Conservation (phyloP, 2,797 vertebrate species). For the Falco columbarius region DNA sequence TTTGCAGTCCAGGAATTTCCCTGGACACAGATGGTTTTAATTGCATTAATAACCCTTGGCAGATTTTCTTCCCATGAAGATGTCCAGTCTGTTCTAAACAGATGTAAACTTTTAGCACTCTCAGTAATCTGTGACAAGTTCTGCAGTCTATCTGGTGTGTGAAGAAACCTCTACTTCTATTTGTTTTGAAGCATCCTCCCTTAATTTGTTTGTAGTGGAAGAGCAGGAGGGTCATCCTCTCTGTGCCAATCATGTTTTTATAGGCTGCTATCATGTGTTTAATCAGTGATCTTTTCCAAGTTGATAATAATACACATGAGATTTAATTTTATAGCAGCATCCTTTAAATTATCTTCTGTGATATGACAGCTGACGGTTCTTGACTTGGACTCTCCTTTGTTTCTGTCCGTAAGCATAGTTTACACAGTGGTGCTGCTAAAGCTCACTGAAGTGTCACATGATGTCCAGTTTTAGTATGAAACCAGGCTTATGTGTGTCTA, state of each 20-base stretch:
- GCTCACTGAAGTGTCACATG: neutral
- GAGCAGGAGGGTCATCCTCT: neutral
- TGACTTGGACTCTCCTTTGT: neutral
- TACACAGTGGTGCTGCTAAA: neutral
- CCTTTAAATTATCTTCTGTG: neutral
- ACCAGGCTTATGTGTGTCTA: neutral
- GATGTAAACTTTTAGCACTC: neutral
- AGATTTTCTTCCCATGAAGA: neutral
- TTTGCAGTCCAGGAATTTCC: neutral
- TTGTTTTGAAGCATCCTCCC: neutral
- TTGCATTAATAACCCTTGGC: neutral
- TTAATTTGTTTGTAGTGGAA: neutral
- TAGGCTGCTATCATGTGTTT: neutral
- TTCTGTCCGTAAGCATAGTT: neutral
- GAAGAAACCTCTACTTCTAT: neutral
- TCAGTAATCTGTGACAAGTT: neutral
- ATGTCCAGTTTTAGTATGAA: neutral
- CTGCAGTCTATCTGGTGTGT: neutral
- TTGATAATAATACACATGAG: neutral
- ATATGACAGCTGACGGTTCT: neutral
- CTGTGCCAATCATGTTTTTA: neutral
- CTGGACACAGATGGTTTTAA: conserved; percentile 26
- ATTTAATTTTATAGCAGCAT: neutral
- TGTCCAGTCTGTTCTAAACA: neutral
- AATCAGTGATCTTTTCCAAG: neutral